Conservation (phyloP, 2,113 vertebrate genomes). For the Chrysochloris asiatica region DNA sequence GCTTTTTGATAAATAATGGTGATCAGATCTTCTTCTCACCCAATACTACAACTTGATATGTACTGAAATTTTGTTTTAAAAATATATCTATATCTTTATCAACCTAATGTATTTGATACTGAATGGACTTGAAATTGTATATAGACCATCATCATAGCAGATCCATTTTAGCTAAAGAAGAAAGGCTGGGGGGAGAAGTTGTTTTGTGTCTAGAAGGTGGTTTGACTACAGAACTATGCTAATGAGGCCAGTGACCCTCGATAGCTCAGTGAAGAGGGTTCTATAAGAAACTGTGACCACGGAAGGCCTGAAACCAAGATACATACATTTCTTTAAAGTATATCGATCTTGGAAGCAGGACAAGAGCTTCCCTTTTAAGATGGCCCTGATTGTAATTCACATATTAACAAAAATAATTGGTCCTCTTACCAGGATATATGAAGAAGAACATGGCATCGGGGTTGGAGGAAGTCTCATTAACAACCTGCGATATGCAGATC, state of each 20-base stretch:
- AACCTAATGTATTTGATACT: background rate
- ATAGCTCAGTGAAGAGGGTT: background rate
- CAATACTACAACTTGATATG: background rate
- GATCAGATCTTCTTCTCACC: background rate
- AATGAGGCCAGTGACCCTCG: background rate
- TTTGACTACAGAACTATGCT: background rate
- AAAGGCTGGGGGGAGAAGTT: background rate
- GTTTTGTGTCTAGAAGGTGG: background rate
- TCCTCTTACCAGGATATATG: background rate
- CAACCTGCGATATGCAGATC: too few species aligned
- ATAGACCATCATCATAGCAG: background rate
- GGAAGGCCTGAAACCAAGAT: background rate
- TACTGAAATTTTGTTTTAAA: background rate
- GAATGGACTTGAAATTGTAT: background rate
- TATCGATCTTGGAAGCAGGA: background rate
- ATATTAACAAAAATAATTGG: background rate
- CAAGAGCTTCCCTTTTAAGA: background rate
- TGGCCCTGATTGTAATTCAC: background rate
- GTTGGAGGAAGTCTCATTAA: too few species aligned
- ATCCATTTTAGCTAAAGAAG: background rate
- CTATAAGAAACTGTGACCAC: background rate
- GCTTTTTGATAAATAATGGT: background rate
- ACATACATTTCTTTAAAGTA: conserved; percentile 2
- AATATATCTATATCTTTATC: background rate
- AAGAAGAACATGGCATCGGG: too few species aligned